A percentile compares a stretch with the other conserved stretches of the same genome.
These are phyloP conservation scores for Cyclophora albipunctata DNA, from an alignment of 2,888 invertebrate species.

Conservation along the genomic window DNA sequence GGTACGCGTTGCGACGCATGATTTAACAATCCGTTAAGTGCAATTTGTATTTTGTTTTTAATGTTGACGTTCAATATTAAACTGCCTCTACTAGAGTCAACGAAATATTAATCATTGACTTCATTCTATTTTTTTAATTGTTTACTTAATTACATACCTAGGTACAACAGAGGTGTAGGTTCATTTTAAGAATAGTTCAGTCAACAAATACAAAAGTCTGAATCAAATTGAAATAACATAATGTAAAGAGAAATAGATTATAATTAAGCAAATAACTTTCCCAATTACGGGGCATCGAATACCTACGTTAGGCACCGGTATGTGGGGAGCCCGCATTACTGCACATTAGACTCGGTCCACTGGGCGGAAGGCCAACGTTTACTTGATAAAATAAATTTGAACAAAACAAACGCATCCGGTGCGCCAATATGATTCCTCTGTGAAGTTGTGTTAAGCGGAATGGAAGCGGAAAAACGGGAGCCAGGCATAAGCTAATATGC, in stretches of 20 bases:
- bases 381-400: slow-evolving; percentile 75
- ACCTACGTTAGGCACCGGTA: slow-evolving; percentile 27
- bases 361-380: slow-evolving; percentile 66
- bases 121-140: too few species aligned
- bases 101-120: too few species aligned
- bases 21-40: slow-evolving; percentile 44
- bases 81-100: too few species aligned
- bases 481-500: slow-evolving; percentile 59
- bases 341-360: slow-evolving; percentile 56
- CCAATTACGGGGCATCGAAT: slow-evolving; percentile 57
- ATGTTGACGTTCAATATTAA: too few species aligned
- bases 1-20: slow-evolving; percentile 40
- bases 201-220: too few species aligned
- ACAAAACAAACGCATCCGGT: slow-evolving; percentile 70
- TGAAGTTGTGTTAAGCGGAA: slow-evolving; percentile 68
- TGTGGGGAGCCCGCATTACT: slow-evolving; percentile 54
- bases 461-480: slow-evolving; percentile 69
- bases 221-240: too few species aligned
- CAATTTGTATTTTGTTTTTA: slow-evolving; percentile 9
- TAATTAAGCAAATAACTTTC: slow-evolving; percentile 62
- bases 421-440: slow-evolving; percentile 71
- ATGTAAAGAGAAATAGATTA: slow-evolving; percentile 6
- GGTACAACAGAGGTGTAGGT: too few species aligned
- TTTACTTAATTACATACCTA: too few species aligned
- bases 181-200: too few species aligned